Evolutionary conservation across 2,888 invertebrate species (phyloP).

Genomic region (Hypercompe scribonia): DNA sequence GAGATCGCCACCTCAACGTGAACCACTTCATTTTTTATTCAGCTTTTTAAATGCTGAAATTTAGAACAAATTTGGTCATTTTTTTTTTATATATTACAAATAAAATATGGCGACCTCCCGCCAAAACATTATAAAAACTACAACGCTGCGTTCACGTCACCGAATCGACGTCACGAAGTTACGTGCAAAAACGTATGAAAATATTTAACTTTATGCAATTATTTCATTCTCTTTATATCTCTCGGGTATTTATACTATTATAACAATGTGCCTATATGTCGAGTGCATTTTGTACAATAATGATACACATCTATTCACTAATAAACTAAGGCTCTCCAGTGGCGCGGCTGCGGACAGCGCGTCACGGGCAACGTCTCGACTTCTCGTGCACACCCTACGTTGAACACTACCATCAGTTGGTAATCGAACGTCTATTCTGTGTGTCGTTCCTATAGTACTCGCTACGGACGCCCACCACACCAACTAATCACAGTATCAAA

Average conservation of each 20-base stretch:
- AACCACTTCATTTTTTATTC: slow-evolving; percentile 21
- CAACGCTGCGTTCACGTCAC: slow-evolving; percentile 68
- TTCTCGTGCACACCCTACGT: slow-evolving; percentile 50
- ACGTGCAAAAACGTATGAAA: slow-evolving; percentile 87
- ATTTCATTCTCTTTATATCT: slow-evolving; percentile 75
- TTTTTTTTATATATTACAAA: slow-evolving; percentile 43
- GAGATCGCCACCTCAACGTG: slow-evolving; percentile 56
- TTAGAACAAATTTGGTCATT: slow-evolving; percentile 32
- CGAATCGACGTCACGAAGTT: slow-evolving; percentile 68
- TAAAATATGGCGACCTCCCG: slow-evolving; percentile 62
- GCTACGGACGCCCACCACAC: slow-evolving; percentile 38
- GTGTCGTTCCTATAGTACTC: slow-evolving; percentile 40
- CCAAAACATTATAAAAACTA: slow-evolving; percentile 63
- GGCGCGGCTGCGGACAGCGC: slow-evolving; percentile 41
- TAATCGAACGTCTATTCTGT: slow-evolving; percentile 30
- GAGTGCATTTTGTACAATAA: slow-evolving; percentile 83
- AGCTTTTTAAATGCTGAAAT: slow-evolving; percentile 29
- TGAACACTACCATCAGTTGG: slow-evolving; percentile 38
- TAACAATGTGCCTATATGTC: slow-evolving; percentile 83
- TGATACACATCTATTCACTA: slow-evolving; percentile 76
- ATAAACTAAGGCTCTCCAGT: slow-evolving; percentile 63
- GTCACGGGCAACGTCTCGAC: slow-evolving; percentile 47
- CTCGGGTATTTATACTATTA: slow-evolving; percentile 79
- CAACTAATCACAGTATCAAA: slow-evolving; percentile 36
- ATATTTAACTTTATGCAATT: slow-evolving; percentile 83